Base-by-base conservation (phyloP, 2,888 invertebrate genomes). In the Physocephala rufipes region DNA sequence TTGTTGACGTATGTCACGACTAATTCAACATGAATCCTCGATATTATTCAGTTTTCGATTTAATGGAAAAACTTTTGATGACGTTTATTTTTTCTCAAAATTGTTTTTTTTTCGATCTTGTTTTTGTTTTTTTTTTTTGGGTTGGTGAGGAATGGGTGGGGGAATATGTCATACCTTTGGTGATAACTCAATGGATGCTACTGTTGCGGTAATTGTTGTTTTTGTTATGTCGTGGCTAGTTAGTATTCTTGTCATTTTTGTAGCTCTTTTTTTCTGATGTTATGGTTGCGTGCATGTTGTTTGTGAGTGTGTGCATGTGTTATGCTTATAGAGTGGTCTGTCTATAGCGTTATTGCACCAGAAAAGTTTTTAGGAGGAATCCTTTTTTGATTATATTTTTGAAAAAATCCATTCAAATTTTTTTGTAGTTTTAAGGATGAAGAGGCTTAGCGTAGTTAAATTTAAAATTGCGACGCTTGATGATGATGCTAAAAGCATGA, bases 11-110 rank as follows among this genome's bases (percentile, higher is more conserved):
- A 9, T 51, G 68, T 62, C 68, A 61, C 21, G 30, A 16, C 49
- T 68, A 68, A 68, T 68, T 7, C 36, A 36, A 36, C 68, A 68
- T 62, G 68, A 51, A 68, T 68, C 51, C 49, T 21, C 36, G 36
- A 51, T 62, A 49, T 26, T 30, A 62, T 62, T 68, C 61, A 51
- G 49, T 61, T 36, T 36, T 68, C 62, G 62, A 68, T 68, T 68
- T 68, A 68, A 68, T 68, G 68, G 68, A 68, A 68, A 68, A 68
- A 68, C 68, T 68, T 68, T 68, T 62, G 47, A 47, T 51, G 43
- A 24, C n/a, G 51, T 62, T 61, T 36, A 36, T 36, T 36, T 36
- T 36, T 36, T 36, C 36, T 4, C 36, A 7, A 9, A 9, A 36
- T 36, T 36, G 4, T 36, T 36, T 4, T 4, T 9, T 4, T 36